Base-by-base conservation (phyloP, 2,888 invertebrate species). In the Aspidiotus rigidus region DNA sequence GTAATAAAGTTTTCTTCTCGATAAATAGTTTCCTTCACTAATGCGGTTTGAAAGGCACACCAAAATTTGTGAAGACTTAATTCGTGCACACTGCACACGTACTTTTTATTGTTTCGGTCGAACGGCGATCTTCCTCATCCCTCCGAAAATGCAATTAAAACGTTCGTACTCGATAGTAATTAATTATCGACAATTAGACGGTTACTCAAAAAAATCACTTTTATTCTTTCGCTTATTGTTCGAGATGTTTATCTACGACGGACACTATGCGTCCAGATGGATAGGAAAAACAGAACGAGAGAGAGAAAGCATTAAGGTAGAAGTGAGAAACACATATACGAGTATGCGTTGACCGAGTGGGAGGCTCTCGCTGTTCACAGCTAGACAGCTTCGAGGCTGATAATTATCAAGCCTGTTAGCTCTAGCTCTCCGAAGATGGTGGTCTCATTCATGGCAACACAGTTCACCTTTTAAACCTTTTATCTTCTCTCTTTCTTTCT, bases 281-380 rank as follows among this genome's bases (percentile, higher is more conserved):
- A n/a, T 6, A n/a, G n/a, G 49, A 3, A 16, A 13, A 40, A 17
- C 8, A 28, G 61, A 61, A 41, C 61, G 62, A 42, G 15, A 62
- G 62, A 44, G 44, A 62, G 44, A 62, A 7, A 16, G 16, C 40
- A 28, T 28, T 28, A 28, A 28, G 62, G 28, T 7, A n/a, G 7
- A n/a, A 10, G 49, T 13, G 49, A 49, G 49, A 10, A 6, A 49
- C 49, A 10, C 11, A 6, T 10, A 49, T 10, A n/a, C 11, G 49
- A 49, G 10, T n/a, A 49, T 49, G 49, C 49, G 13, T 16, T 42
- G 56, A 57, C 64, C 64, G 54, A 64, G 64, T 64, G 64, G 64
- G 64, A 64, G 64, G 56, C 64, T 64, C 64, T 64, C 16, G 64
- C 64, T 64, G 64, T 64, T 64, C 64, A 64, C 64, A 64, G 64